These are phyloP conservation scores for Antrozous pallidus DNA, from an alignment of 2,797 vertebrate genomes.

Conservation along the genomic window DNA sequence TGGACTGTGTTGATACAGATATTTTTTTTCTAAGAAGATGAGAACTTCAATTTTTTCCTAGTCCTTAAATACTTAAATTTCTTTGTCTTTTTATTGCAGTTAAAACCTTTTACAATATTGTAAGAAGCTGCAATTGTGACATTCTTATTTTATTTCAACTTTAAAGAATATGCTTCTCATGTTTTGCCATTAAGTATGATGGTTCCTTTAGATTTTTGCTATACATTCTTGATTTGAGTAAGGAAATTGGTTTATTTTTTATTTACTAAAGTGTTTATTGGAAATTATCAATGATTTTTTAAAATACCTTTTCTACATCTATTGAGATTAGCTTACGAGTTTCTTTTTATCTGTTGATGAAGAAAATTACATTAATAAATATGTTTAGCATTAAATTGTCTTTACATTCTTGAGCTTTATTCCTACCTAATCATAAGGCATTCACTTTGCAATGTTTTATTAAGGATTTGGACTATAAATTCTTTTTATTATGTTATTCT, in stretches of 20 bases:
- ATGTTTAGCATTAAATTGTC: background rate
- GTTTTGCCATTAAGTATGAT: background rate
- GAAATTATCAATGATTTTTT: background rate
- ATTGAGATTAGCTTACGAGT: background rate
- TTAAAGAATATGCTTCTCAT: background rate
- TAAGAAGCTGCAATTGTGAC: background rate
- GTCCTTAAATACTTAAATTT: background rate
- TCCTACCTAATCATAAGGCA: background rate
- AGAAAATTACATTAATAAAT: background rate
- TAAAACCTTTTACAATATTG: background rate
- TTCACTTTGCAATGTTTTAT: background rate
- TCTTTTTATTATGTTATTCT: background rate
- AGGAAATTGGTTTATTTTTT: background rate
- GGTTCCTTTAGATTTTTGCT: background rate
- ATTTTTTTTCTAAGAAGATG: background rate
- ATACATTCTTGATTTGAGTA: background rate
- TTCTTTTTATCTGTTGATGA: background rate
- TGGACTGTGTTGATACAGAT: background rate
- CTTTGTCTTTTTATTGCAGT: background rate
- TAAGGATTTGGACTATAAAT: constrained; percentile 3
- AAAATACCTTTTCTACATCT: background rate
- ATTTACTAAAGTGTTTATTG: background rate
- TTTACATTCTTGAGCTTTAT: background rate
- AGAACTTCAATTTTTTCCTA: background rate
- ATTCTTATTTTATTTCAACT: background rate